Evolutionary conservation across 2,113 vertebrate genomes (phyloP), one percentile per base, ranked within the genome.

Genomic region (Halichoerus grypus): DNA sequence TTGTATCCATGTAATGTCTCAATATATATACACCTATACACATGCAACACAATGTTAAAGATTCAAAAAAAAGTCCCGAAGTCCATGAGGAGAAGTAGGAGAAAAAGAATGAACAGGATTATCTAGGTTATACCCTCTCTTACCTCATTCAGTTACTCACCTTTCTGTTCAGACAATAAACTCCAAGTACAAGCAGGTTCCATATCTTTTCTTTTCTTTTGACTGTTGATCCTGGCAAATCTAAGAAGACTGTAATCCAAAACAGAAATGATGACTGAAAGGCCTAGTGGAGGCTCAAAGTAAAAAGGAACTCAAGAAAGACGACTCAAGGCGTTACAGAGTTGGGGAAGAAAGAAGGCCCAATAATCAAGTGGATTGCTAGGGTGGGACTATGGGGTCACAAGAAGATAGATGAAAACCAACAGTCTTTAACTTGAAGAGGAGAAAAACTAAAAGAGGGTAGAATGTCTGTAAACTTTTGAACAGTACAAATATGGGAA

Each of bases 151-250:
- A 63, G 28, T 94, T 93, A 94, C 85, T 95, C 2, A 96, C 88
- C 31, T 93, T 96, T 93, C 36, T 96, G 55, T 74, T 49, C 19
- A 88, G 65, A 88, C 36, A 97, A 88, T 94, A 95, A 96, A 95
- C 93, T 96, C 69, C 69, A 97, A 69, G 89, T 93, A 94, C 42
- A 93, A 91, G 86, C 86, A 77, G 92, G 33, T 90, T 89, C 93
- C 69, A 85, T 85, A 85, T 63, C 74, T 94, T 94, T 86, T 72
- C 85, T 84, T 98, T 95, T 91, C 76, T 97, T 96, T 65, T 83
- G 82, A 97, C 22, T 88, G 15, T 33, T 94, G 84, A 95, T 96
- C 85, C 42, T 84, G 36, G 57, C 69, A 96, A 95, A 91, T 88
- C 36, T 36, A 91, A 65, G 61, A 95, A 82, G 7, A 77, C 49